These are phyloP conservation scores for Scaptomyza tumidula DNA, from an alignment of 2,888 invertebrate species.

Conservation along the genomic window DNA sequence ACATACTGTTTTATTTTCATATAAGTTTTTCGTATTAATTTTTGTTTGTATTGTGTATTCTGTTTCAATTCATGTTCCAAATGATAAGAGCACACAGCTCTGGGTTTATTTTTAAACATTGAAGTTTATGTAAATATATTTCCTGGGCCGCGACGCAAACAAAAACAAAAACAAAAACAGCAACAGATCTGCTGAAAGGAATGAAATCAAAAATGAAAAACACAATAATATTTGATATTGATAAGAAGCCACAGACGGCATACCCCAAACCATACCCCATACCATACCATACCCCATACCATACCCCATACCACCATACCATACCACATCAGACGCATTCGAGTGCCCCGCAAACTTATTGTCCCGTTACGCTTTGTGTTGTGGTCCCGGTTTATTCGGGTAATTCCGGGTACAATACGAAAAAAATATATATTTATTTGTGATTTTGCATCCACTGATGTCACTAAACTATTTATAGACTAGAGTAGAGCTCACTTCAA, in stretches of 20 bases:
- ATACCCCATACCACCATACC: too few species aligned
- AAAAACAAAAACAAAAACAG: conserved; percentile 67
- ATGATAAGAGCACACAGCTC: conserved; percentile 68
- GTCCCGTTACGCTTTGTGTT: conserved; percentile 2
- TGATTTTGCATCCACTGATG: too few species aligned
- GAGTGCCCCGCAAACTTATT: conserved; percentile 3
- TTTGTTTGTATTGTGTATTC: conserved; percentile 25
- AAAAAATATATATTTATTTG: too few species aligned
- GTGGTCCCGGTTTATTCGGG: background rate
- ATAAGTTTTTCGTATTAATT: background rate
- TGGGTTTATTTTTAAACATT: conserved; percentile 76
- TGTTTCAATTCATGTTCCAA: conserved; percentile 70
- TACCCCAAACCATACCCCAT: too few species aligned
- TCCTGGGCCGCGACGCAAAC: conserved; percentile 70
- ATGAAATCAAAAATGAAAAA: conserved; percentile 36
- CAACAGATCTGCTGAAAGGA: conserved; percentile 40
- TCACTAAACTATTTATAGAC: too few species aligned
- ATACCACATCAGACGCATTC: background rate
- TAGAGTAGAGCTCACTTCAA: too few species aligned
- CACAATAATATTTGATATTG: conserved; percentile 74
- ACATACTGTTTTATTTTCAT: background rate
- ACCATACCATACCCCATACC: too few species aligned
- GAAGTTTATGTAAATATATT: conserved; percentile 79
- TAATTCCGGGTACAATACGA: too few species aligned
- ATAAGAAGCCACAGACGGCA: conserved; percentile 43